Conservation (phyloP, 1,140 invertebrate genomes). For the Drosophila carrolli region DNA sequence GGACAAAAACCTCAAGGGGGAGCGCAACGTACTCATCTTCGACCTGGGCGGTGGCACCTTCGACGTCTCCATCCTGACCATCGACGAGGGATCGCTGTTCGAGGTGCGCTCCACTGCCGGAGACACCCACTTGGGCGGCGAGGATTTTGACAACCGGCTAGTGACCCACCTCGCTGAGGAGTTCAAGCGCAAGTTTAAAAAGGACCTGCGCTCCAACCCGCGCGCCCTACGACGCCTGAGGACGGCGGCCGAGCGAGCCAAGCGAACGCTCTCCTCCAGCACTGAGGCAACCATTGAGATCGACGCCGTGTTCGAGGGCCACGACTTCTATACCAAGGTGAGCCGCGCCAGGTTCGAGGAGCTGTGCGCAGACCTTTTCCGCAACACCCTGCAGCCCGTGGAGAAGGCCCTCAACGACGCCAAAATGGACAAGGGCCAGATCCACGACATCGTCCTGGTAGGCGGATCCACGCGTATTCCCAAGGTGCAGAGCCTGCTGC, state of each 20-base stretch:
- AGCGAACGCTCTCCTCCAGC: constrained; percentile 88
- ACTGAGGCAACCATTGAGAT: constrained; percentile 90
- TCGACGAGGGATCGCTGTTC: constrained; percentile 92
- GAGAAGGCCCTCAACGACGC: constrained; percentile 91
- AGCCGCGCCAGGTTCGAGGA: constrained; percentile 94
- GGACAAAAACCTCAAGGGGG: constrained; percentile 91
- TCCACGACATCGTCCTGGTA: constrained; percentile 88
- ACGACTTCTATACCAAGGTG: constrained; percentile 94
- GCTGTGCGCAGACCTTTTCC: constrained; percentile 92
- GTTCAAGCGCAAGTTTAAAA: constrained; percentile 94
- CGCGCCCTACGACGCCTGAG: constrained; percentile 91
- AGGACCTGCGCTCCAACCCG: constrained; percentile 90
- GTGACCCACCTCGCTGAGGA: constrained; percentile 91
- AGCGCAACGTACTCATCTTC: constrained; percentile 90
- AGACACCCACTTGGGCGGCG: constrained; percentile 90
- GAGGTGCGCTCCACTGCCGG: constrained; percentile 92
- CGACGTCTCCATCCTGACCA: constrained; percentile 94
- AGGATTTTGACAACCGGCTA: constrained; percentile 92
- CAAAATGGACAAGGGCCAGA: constrained; percentile 89
- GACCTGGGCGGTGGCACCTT: constrained; percentile 91
- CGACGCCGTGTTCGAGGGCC: constrained; percentile 90
- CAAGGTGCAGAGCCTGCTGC: constrained; percentile 87
- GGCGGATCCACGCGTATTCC: constrained; percentile 88
- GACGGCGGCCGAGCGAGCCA: constrained; percentile 90
- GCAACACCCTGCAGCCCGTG: constrained; percentile 89